A percentile compares a stretch with the other conserved stretches of the same genome.
phyloP scores from a whole-genome alignment of 2,113 vertebrate species.

The Pterocles orientalis region DNA sequence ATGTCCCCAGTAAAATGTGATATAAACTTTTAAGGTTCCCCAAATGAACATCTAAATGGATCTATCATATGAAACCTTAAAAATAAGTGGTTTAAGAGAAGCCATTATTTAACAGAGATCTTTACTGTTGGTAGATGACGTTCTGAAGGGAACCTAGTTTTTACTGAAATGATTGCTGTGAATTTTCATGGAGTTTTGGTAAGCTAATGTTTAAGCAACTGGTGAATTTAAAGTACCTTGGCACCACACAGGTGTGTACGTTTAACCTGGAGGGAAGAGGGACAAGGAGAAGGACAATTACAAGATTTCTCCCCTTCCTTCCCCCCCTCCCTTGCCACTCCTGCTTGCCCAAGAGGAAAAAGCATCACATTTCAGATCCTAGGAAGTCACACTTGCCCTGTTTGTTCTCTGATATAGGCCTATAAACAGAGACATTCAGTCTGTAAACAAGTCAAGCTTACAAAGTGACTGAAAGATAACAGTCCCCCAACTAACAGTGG shows the following conservation, averaged over 20 bases:
- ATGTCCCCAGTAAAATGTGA: slow-evolving; percentile 10
- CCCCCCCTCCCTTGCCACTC: neutral
- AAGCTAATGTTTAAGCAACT: neutral
- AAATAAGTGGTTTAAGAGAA: neutral
- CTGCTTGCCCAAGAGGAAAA: slow-evolving; percentile 28
- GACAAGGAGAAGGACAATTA: neutral
- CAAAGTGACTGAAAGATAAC: slow-evolving; percentile 64
- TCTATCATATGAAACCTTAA: neutral
- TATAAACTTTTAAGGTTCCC: neutral
- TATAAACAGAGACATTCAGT: slow-evolving; percentile 66
- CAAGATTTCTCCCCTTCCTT: neutral
- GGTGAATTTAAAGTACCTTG: neutral
- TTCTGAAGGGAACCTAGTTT: neutral
- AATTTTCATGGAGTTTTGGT: neutral
- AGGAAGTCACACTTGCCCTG: slow-evolving; percentile 61
- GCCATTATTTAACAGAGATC: neutral
- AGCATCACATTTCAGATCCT: slow-evolving; percentile 14
- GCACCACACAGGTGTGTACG: neutral
- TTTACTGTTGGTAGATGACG: neutral
- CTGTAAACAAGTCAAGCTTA: slow-evolving; percentile 68
- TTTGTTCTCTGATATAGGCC: slow-evolving; percentile 62
- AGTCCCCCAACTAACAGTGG: slow-evolving; percentile 26
- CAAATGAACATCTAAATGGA: neutral
- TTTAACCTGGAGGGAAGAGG: neutral
- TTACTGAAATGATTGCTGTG: neutral